Percentiles rank a stretch among this genome's conserved stretches.
These are phyloP conservation scores for Nothoprocta perdicaria DNA, from an alignment of 2,113 vertebrate genomes.

Conservation along the genomic window DNA sequence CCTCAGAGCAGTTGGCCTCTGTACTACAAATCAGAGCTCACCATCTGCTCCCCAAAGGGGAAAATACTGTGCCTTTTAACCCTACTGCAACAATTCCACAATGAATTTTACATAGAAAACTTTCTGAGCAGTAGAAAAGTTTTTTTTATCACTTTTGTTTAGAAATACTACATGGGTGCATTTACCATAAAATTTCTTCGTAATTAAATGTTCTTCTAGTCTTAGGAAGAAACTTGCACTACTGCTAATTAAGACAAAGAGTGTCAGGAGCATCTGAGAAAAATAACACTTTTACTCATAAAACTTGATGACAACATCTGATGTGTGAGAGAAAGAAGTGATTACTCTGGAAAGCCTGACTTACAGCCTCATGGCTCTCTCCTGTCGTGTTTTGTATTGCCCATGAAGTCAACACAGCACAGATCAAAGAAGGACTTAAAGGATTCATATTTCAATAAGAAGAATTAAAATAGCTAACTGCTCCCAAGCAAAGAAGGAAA, in stretches of 20 bases:
- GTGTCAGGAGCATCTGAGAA: slow-evolving; percentile 28
- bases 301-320: slow-evolving; percentile 49
- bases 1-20: background rate
- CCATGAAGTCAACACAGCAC: slow-evolving; percentile 42
- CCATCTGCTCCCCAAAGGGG: background rate
- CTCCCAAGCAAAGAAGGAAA: background rate
- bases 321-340: slow-evolving; percentile 27
- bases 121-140: background rate
- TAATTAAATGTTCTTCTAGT: background rate
- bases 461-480: slow-evolving; percentile 45
- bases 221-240: slow-evolving; percentile 12
- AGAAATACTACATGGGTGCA: background rate
- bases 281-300: slow-evolving; percentile 41
- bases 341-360: slow-evolving; percentile 51
- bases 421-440: slow-evolving; percentile 34
- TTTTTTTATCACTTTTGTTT: background rate
- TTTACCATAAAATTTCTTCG: background rate
- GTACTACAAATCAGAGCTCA: background rate
- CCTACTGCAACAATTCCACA: background rate
- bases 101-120: background rate
- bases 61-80: background rate
- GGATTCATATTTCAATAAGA: slow-evolving; percentile 49
- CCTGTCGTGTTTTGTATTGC: slow-evolving; percentile 17
- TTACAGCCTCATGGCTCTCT: slow-evolving; percentile 10
- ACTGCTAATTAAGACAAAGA: slow-evolving; percentile 54